Conservation (phyloP, 2,888 invertebrate genomes). For the Litoditis marina region DNA sequence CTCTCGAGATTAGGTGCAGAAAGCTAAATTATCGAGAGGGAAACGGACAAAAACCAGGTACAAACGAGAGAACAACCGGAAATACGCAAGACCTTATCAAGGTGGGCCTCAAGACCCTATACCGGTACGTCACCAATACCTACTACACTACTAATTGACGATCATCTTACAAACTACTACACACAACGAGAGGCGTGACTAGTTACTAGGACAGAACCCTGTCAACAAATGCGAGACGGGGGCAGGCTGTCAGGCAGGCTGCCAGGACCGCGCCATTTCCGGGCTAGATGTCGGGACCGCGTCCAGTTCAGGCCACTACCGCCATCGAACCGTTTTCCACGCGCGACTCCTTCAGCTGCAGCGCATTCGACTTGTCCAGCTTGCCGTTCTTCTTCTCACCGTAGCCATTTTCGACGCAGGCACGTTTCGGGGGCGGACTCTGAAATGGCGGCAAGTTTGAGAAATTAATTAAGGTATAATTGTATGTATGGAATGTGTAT, state of each 20-base stretch:
- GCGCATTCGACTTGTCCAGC: slow-evolving; percentile 12
- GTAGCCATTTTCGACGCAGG: slow-evolving; percentile 36
- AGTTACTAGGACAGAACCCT: too few relatives aligned
- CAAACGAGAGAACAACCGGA: too few relatives aligned
- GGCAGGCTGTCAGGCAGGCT: background rate
- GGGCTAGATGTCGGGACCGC: too few relatives aligned
- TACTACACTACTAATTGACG: background rate
- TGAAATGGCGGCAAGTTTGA: slow-evolving; percentile 2
- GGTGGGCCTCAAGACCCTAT: too few relatives aligned
- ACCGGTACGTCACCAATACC: slow-evolving; percentile 1
- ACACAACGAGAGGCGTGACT: too few relatives aligned
- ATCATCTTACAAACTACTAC: too few relatives aligned
- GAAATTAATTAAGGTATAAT: background rate
- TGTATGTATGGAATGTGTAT: background rate
- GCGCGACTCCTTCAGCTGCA: slow-evolving; percentile 16
- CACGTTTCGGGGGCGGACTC: slow-evolving; percentile 33
- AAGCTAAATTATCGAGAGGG: too few relatives aligned
- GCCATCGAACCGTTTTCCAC: slow-evolving; percentile 20
- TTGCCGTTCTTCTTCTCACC: slow-evolving; percentile 31
- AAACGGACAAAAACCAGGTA: too few relatives aligned
- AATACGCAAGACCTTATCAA: too few relatives aligned
- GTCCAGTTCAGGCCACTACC: slow-evolving; percentile 17
- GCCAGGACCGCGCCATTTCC: too few relatives aligned
- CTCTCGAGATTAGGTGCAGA: too few relatives aligned
- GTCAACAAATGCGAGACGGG: too few relatives aligned